Evolutionary conservation across 1,140 invertebrate species (phyloP), one percentile per base, ranked within the genome.

Genomic region (Dendroctonus valens): DNA sequence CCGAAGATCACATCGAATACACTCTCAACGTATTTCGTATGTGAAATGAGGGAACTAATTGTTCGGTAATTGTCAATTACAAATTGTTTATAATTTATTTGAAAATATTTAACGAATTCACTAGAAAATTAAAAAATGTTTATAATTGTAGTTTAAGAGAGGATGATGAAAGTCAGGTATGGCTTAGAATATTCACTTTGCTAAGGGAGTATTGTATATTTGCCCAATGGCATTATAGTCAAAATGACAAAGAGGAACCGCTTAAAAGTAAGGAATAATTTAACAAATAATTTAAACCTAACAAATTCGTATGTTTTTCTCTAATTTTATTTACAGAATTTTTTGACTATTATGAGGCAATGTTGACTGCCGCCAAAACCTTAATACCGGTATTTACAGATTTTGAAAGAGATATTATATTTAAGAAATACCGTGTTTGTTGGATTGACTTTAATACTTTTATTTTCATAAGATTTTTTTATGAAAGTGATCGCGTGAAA

Each of bases 401-500:
- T 12, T 69, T 75, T 54, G 72, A 73, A 40, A 62, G 42, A 53
- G 70, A 70, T 65, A 57, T 75, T 38, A 62, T 73, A 40, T 72
- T 67, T 37, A 73, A 71, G 42, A 73, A 68, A 14, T 75, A 73
- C 51, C 61, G 62, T 46, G 65, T 75, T 38, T 69, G 69, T 50
- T 75, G 73, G 73, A 64, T 75, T 52, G 73, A 75, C 46, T 73
- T 73, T 53, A 75, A 75, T 49, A 73, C 69, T 40, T 72, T 68
- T 62, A 66, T 75, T 51, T 75, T 75, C 61, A 72, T 73, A 57
- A 68, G 70, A 57, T 70, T 69, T 60, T 75, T 75, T 65, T 73
- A 70, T 70, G 70, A 72, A 68, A 72, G 70, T 50, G 63, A 69
- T 12, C 67, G 67, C 41, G 72, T 72, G 6, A 67, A 70, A 48